phyloP scores from a whole-genome alignment of 2,888 invertebrate species.

The Agrilus biguttatus region DNA sequence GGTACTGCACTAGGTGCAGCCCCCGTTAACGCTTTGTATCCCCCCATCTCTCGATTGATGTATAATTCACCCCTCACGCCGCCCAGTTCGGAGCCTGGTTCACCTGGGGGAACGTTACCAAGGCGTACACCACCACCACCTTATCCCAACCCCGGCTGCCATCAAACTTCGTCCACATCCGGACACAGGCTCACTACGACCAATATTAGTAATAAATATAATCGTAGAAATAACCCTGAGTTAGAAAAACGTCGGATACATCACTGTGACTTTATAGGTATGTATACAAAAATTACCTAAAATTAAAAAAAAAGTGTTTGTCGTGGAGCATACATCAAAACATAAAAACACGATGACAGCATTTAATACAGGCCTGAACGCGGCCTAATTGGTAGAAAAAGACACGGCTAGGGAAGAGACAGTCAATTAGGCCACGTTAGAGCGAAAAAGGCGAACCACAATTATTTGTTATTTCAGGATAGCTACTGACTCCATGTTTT shows the following conservation, averaged over 20 bases:
- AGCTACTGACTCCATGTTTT: too few species aligned
- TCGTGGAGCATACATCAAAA: too few species aligned
- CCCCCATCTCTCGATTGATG: constrained; percentile 47
- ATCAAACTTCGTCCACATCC: constrained; percentile 18
- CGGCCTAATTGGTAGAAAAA: too few species aligned
- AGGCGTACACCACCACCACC: constrained; percentile 65
- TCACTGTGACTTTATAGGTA: constrained; percentile 89
- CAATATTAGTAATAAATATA: constrained; percentile 51
- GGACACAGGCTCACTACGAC: constrained; percentile 20
- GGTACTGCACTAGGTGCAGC: constrained; percentile 24
- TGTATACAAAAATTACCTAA: background rate
- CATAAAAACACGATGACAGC: too few species aligned
- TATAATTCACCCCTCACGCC: constrained; percentile 78
- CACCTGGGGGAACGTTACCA: constrained; percentile 57
- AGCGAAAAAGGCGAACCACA: too few species aligned
- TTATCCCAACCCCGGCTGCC: constrained; percentile 46
- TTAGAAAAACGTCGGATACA: constrained; percentile 90
- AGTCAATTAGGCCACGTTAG: too few species aligned
- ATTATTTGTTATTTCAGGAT: too few species aligned
- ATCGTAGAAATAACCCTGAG: constrained; percentile 91
- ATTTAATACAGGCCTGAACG: too few species aligned
- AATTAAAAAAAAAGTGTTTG: too few species aligned
- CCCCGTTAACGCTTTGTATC: constrained; percentile 34
- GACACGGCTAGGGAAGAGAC: too few species aligned
- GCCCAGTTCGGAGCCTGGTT: constrained; percentile 78